phyloP scores from a whole-genome alignment of 2,888 invertebrate species.

The Rhogogaster chlorosoma region DNA sequence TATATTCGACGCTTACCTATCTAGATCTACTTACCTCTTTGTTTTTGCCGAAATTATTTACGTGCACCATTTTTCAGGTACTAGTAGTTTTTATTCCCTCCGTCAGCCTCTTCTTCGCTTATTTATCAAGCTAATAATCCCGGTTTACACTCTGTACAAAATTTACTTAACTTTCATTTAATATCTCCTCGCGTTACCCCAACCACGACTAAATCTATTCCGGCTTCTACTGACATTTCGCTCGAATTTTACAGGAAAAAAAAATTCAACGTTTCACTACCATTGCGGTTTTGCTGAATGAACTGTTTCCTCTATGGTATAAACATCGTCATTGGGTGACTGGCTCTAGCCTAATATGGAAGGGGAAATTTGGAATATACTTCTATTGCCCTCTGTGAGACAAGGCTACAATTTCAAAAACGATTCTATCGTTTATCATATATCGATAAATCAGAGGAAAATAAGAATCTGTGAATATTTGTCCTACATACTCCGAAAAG shows the following conservation, averaged over 20 bases:
- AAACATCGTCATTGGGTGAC: not conserved
- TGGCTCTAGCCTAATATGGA: not conserved
- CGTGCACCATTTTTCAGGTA: slow-evolving; percentile 45
- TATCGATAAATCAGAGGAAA: not conserved
- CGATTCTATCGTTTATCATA: too few relatives aligned
- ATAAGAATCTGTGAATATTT: not conserved
- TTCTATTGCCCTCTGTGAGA: not conserved
- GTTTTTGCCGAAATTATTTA: slow-evolving; percentile 47
- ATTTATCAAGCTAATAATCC: not conserved
- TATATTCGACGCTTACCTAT: slow-evolving; percentile 24
- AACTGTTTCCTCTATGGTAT: slow-evolving; percentile 28
- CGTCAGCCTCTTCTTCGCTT: not conserved
- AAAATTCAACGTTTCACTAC: not conserved
- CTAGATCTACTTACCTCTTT: slow-evolving; percentile 43
- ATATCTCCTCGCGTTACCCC: not conserved
- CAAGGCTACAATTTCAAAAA: not conserved
- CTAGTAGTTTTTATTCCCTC: not conserved
- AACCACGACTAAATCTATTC: slow-evolving; percentile 4
- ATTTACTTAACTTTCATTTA: not conserved
- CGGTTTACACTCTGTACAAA: not conserved
- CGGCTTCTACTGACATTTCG: slow-evolving; percentile 47
- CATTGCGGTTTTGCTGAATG: slow-evolving; percentile 31
- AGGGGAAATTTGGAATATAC: slow-evolving; percentile 5
- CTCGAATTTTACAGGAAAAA: not conserved
- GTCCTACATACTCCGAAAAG: not conserved